A percentile compares a stretch with the other conserved stretches of the same genome.
Evolutionary conservation across 2,113 vertebrate genomes (phyloP).

Genomic region (Bombycilla garrulus): DNA sequence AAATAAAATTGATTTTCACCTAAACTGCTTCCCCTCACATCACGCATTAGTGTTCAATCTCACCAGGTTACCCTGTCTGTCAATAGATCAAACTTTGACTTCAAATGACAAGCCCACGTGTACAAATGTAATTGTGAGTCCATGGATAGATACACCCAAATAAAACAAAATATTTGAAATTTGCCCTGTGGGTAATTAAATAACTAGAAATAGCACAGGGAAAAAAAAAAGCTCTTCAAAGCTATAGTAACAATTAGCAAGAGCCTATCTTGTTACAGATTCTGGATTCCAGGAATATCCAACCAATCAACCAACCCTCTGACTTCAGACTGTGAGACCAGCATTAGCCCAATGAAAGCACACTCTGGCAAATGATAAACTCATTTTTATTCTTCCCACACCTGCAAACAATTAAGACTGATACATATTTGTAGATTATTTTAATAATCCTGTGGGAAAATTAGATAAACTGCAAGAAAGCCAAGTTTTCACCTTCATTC

Average conservation of each 20-base stretch:
- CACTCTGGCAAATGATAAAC: neutral
- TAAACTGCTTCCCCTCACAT: neutral
- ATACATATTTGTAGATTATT: neutral
- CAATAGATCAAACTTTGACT: neutral
- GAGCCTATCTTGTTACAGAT: neutral
- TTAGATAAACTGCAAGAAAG: neutral
- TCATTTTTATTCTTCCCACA: neutral
- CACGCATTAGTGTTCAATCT: neutral
- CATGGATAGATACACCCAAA: neutral
- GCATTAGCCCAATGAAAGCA: neutral
- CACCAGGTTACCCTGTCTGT: neutral
- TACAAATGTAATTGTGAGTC: neutral
- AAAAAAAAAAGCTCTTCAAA: neutral
- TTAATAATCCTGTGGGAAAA: neutral
- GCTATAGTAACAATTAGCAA: neutral
- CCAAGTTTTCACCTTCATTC: neutral
- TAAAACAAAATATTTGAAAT: neutral
- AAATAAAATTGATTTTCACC: neutral
- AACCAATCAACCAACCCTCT: neutral
- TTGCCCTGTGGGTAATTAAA: neutral
- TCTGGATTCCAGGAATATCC: neutral
- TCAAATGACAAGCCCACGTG: neutral
- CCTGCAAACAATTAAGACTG: neutral
- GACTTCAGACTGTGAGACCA: neutral
- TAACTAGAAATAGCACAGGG: neutral